These are phyloP conservation scores for Scaptomyza hsui DNA, from an alignment of 1,140 invertebrate species.

Conservation along the genomic window DNA sequence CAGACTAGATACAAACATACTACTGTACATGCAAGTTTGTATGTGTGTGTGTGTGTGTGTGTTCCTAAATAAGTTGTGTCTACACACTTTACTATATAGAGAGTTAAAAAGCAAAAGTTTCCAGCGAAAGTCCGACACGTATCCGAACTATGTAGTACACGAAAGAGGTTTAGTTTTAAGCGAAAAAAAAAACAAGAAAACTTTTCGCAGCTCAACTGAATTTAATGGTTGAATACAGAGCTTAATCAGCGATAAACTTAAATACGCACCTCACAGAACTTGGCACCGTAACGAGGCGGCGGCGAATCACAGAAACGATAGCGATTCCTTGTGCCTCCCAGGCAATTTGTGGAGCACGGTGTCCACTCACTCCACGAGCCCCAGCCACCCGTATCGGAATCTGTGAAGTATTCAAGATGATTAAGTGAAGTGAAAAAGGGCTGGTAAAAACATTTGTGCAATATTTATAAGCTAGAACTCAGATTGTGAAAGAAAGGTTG, in stretches of 20 bases:
- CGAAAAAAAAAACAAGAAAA: constrained; percentile 10
- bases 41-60: constrained; percentile 1
- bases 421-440: constrained; percentile 4
- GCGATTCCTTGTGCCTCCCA: constrained; percentile 90
- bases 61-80: constrained; percentile 36
- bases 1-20: constrained; percentile 14
- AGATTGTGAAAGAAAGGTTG: too few species aligned
- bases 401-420: constrained; percentile 81
- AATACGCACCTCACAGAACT: constrained; percentile 91
- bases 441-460: too few species aligned
- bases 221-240: constrained; percentile 11
- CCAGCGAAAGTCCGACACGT: constrained; percentile 44
- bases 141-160: constrained; percentile 29
- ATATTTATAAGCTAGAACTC: neutral
- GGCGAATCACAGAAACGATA: constrained; percentile 94
- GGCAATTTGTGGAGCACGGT: constrained; percentile 91
- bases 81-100: constrained; percentile 24
- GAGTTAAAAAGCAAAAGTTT: constrained; percentile 47
- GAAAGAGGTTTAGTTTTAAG: constrained; percentile 2
- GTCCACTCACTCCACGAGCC: constrained; percentile 93
- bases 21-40: neutral
- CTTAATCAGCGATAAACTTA: constrained; percentile 8
- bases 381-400: constrained; percentile 91
- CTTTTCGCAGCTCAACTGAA: constrained; percentile 17
- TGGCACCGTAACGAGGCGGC: constrained; percentile 91